A percentile compares a stretch with the other conserved stretches of the same genome.
These are phyloP conservation scores for Todiramphus chloris DNA, from an alignment of 2,113 vertebrate genomes.

Conservation along the genomic window DNA sequence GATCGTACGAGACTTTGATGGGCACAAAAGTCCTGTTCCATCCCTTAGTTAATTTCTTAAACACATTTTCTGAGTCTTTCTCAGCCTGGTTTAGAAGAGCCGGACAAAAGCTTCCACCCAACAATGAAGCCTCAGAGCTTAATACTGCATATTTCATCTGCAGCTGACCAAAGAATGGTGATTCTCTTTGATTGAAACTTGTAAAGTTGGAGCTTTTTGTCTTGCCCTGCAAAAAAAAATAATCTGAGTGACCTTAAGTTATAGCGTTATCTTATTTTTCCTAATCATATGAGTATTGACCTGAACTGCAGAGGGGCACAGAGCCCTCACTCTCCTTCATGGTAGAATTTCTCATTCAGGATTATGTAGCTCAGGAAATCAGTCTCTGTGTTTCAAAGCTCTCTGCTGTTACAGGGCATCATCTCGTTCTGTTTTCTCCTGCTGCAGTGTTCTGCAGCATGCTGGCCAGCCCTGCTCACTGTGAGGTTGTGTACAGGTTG, in stretches of 20 bases:
- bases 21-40: not conserved
- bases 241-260: not conserved
- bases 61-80: not conserved
- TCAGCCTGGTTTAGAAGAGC: not conserved
- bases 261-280: not conserved
- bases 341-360: not conserved
- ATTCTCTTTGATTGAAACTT: not conserved
- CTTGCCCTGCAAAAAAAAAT: not conserved
- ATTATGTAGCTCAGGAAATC: not conserved
- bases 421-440: not conserved
- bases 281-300: not conserved
- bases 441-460: not conserved
- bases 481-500: not conserved
- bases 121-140: not conserved
- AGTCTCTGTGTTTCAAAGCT: not conserved
- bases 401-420: not conserved
- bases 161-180: not conserved
- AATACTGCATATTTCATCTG: not conserved
- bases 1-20: not conserved
- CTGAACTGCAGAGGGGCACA: not conserved
- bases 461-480: not conserved
- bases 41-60: not conserved
- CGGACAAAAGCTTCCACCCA: not conserved
- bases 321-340: not conserved
- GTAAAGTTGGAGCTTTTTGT: not conserved